Conservation (phyloP, 2,797 vertebrate genomes). For the Phoxinus dragarum region DNA sequence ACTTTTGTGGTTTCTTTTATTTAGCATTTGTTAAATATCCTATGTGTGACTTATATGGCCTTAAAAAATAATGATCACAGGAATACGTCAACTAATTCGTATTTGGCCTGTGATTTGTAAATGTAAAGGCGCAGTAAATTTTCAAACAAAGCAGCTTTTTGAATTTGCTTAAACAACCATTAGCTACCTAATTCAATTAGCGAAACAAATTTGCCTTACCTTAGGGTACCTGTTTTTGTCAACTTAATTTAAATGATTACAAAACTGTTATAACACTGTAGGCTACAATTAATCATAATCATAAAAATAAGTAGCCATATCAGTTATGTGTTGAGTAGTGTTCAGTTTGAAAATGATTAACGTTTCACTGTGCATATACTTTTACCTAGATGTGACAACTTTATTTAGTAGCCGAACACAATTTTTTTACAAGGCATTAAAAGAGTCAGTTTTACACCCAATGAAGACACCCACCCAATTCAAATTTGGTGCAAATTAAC, state of each 20-base stretch:
- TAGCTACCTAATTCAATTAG: too few species aligned
- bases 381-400: not conserved
- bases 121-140: not conserved
- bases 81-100: not conserved
- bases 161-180: too few species aligned
- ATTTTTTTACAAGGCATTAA: not conserved
- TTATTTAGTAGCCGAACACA: not conserved
- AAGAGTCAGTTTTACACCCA: not conserved
- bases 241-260: not conserved
- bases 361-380: not conserved
- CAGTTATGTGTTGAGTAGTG: not conserved
- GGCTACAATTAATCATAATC: not conserved
- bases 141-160: too few species aligned
- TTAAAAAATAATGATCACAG: not conserved
- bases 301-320: not conserved
- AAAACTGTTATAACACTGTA: not conserved
- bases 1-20: not conserved
- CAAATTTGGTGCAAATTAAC: not conserved
- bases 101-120: not conserved
- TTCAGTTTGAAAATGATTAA: not conserved
- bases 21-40: not conserved
- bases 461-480: not conserved
- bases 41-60: not conserved
- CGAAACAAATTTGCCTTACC: not conserved
- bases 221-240: not conserved